These are phyloP conservation scores for Bucco capensis DNA, from an alignment of 2,113 vertebrate species.

Conservation along the genomic window DNA sequence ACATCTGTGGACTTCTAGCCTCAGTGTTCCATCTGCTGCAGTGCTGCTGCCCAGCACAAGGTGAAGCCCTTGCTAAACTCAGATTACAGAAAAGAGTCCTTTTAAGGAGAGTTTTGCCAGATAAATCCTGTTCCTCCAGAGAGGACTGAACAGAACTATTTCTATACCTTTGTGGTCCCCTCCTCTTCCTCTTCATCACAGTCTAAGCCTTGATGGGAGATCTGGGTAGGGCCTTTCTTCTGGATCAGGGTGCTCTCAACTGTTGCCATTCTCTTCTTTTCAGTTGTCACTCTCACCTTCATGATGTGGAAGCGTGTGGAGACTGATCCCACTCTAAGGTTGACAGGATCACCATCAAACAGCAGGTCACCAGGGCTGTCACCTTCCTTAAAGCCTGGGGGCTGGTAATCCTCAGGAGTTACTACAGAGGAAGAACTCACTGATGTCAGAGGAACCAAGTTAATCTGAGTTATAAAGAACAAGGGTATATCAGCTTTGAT, in stretches of 20 bases:
- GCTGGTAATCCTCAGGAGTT: slow-evolving; percentile 77
- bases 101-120: neutral
- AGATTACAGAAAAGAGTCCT: neutral
- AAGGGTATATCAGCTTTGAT: neutral
- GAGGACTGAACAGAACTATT: neutral
- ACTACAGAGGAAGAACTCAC: slow-evolving; percentile 51
- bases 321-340: slow-evolving; percentile 67
- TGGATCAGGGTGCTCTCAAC: neutral
- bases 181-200: slow-evolving; percentile 73
- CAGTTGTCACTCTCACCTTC: slow-evolving; percentile 72
- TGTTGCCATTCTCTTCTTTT: slow-evolving; percentile 55
- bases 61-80: neutral
- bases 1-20: neutral
- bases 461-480: neutral
- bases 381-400: slow-evolving; percentile 75
- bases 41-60: neutral
- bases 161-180: slow-evolving; percentile 37
- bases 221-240: slow-evolving; percentile 45
- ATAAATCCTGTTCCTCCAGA: neutral
- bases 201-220: slow-evolving; percentile 70
- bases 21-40: neutral
- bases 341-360: slow-evolving; percentile 70
- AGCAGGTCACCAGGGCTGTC: slow-evolving; percentile 34
- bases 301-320: slow-evolving; percentile 72
- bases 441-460: neutral